Percentiles rank a stretch among this genome's conserved stretches.
Evolutionary conservation across 2,888 invertebrate genomes (phyloP).

Genomic region (Julus scandinavius): DNA sequence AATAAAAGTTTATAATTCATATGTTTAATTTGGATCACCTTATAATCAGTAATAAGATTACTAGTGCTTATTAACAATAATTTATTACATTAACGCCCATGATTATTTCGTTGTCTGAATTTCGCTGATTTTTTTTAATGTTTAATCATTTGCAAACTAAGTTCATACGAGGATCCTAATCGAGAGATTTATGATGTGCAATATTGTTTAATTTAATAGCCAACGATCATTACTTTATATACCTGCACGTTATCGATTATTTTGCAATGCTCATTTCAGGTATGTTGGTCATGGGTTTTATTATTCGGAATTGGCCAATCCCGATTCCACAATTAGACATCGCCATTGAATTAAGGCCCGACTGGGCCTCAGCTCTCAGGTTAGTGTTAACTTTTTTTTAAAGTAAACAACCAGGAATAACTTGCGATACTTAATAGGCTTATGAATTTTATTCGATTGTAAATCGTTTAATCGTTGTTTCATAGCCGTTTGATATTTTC

Average conservation of each 20-base stretch:
- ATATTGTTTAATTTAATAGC: background rate
- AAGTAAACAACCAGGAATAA: background rate
- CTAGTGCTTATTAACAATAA: background rate
- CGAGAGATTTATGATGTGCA: background rate
- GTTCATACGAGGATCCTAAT: background rate
- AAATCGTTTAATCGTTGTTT: background rate
- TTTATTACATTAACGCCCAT: background rate
- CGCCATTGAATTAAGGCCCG: conserved; percentile 45
- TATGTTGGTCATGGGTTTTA: conserved; percentile 56
- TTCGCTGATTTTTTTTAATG: background rate
- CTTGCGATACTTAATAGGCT: background rate
- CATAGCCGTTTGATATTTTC: background rate
- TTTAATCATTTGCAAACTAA: background rate
- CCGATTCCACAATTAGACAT: conserved; percentile 53
- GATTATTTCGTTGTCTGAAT: background rate
- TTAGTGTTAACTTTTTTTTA: conserved; percentile 27
- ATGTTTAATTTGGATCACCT: too few species aligned
- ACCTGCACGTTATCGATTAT: background rate
- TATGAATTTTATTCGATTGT: background rate
- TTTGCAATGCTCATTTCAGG: conserved; percentile 50
- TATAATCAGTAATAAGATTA: background rate
- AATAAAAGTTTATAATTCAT: too few species aligned
- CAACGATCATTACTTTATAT: background rate
- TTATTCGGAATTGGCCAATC: conserved; percentile 52
- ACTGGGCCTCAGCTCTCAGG: conserved; percentile 54